A percentile compares a stretch with the other conserved stretches of the same genome.
Evolutionary conservation across 2,888 invertebrate genomes (phyloP).

Genomic region (Cenopis cana): DNA sequence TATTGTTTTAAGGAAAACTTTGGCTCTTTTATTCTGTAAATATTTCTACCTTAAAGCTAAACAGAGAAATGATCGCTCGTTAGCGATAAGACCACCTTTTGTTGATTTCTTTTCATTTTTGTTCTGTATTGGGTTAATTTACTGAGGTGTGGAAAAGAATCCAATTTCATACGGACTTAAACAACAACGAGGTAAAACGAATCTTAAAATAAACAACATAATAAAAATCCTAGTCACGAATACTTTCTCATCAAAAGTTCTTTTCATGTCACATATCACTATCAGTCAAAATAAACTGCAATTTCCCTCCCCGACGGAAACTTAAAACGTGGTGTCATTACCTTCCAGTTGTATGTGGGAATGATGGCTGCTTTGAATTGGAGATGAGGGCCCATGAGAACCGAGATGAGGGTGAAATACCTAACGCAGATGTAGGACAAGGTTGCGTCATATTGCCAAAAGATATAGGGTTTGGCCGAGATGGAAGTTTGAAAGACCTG

Average conservation of each 20-base stretch:
- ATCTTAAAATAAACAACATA: neutral
- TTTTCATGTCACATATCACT: slow-evolving; percentile 8
- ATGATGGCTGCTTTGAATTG: slow-evolving; percentile 41
- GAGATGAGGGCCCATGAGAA: slow-evolving; percentile 41
- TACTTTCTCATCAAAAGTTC: slow-evolving; percentile 6
- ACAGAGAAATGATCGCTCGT: too few relatives aligned
- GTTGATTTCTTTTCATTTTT: too few relatives aligned
- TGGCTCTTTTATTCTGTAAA: too few relatives aligned
- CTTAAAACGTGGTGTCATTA: slow-evolving; percentile 44
- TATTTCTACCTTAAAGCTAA: too few relatives aligned
- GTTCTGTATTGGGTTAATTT: too few relatives aligned
- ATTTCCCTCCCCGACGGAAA: slow-evolving; percentile 36
- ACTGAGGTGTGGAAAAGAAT: too few relatives aligned
- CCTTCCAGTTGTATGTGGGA: slow-evolving; percentile 36
- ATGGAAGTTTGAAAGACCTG: slow-evolving; percentile 1
- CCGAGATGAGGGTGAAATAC: slow-evolving; percentile 19
- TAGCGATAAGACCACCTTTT: too few relatives aligned
- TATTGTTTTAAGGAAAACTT: too few relatives aligned
- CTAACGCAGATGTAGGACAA: slow-evolving; percentile 23
- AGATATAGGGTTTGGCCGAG: slow-evolving; percentile 10
- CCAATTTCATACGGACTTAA: too few relatives aligned
- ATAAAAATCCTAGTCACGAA: neutral
- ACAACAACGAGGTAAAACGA: too few relatives aligned
- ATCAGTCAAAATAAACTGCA: slow-evolving; percentile 35
- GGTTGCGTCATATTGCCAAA: slow-evolving; percentile 11